Evolutionary conservation across 2,888 invertebrate species (phyloP), one percentile per base, ranked within the genome.

Genomic region (Caenorhabditis sp.): DNA sequence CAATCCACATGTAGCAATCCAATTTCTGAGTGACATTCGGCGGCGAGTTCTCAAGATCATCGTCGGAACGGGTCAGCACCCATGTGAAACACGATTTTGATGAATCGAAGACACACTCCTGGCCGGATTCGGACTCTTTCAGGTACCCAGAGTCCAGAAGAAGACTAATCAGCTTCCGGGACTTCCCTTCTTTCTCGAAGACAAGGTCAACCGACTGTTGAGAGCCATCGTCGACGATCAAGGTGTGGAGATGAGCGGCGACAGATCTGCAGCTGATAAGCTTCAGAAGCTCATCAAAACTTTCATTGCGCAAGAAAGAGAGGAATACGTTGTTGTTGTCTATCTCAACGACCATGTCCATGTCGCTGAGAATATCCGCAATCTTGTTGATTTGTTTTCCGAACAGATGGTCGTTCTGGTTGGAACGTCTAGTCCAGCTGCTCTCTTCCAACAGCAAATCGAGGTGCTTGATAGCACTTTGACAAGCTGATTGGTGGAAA

Each of bases 391-490:
- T 40, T 53, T 77, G 81, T n/a, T 37, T 53, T 32, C 58, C 77
- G 62, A 72, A 82, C 26, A 71, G 56, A 35, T 62, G 50, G 24
- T 82, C 53, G 47, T 71, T 72, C 28, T 82, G 67, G 24, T 68
- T 55, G 15, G 56, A 26, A 28, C 56, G 47, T 20, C 77, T 37
- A 11, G 81, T 72, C 81, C 81, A 82, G 26, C 15, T 68, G 44
- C 71, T 77, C 24, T 77, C 81, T 37, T 82, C 81, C 26, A 82
- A 53, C n/a, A 82, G 72, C 40, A 65, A 47, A 26, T 82, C 81
- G 32, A 82, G 72, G 22, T 72, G 70, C 60, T 81, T 81, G 40
- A 81, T 22, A 51, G 76, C 64, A 65, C 76, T 76, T n/a, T 65
- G 26, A 50, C 81, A 81, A 0, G 81, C 81, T 26, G 65, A 60